Base-by-base conservation (phyloP, 2,113 vertebrate species). In the Festucalex cinctus region DNA sequence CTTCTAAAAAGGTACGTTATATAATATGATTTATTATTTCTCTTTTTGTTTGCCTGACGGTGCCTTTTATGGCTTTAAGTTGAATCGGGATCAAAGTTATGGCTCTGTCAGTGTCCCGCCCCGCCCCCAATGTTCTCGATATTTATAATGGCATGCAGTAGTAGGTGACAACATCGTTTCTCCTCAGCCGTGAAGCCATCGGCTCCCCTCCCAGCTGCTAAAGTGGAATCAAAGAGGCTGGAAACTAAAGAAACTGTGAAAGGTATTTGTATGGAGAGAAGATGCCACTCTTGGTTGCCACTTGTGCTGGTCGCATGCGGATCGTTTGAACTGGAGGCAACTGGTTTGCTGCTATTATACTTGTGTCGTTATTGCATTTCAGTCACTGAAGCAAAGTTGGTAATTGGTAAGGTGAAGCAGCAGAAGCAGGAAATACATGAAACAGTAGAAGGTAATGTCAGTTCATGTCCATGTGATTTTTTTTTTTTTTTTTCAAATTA, bases 371-470 rank as follows among this genome's bases (percentile, higher is more conserved):
- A 59, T 68, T 79, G 1, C 43, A 69, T 82, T 84, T 69, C 81
- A 86, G 84, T 63, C 28, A 79, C 37, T 60, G 75, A 73, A 32
- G 39, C 46, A 65, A 28, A n/a, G 0, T 62, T 61, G 43, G 5
- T 56, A 63, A 60, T 49, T 64, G 44, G 28, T 70, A 70, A 70
- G 79, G 76, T 73, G 32, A 49, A 68, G 44, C 35, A 59, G n/a
- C 63, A 61, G 58, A 81, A 26, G 26, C 78, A 75, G 65, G 74
- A 81, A 51, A 82, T 83, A 60, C 51, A 61, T 66, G 73, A 88
- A 66, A 76, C 58, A 24, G 66, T 84, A 16, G 68, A 79, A 84
- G 88, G 78, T 85, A 80, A 77, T 68, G 24, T 64, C 32, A 53
- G 9, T 70, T 6, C 48, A 4, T 6, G 0, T 26, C 37, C 58